Base-by-base conservation (phyloP, 1,140 invertebrate genomes). In the Pentalonia nigronervosa region DNA sequence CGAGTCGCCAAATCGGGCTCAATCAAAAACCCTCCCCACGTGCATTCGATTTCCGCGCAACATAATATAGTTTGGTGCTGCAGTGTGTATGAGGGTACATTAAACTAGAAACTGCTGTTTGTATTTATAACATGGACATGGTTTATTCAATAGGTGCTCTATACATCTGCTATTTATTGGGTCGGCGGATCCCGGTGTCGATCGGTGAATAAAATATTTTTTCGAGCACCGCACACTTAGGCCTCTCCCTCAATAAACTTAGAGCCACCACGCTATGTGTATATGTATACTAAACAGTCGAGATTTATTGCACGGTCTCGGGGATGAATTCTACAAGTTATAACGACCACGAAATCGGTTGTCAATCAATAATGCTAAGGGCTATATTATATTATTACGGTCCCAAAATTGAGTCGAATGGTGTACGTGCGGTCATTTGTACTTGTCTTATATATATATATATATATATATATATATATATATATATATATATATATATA, bases 401-500 rank as follows among this genome's bases (percentile, higher is more conserved):
- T 47, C 45, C 50, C 36, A n/a, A 88, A 88, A 88, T 88, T 45
- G n/a, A 88, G 47, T 89, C 48, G n/a, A 50, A 47, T n/a, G 20
- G n/a, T 36, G 14, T 48, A 53, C 48, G n/a, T 9, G 30, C 84
- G 47, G 47, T 50, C 50, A 89, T 89, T 89, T 50, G 34, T 56
- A 56, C 34, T 14, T 23, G 50, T 56, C 88, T 89, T 56, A 48
- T 84, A 84, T 11, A 41, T 86, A 41, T 84, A 41, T 41, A 25
- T 84, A 11, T 34, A 6, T 83, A 3, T 36, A 2, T 83, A 7
- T 36, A 21, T 41, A 8, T 34, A 4, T 36, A 2, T 36, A 0
- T 81, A 7, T 36, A 9, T 50, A n/a, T 11, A 41, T 84, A 41
- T 83, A 41, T 41, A 23, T 83, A 9, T 34, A 4, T 81, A 2